Conservation (phyloP, 2,888 invertebrate genomes). For the Theristus sp. region DNA sequence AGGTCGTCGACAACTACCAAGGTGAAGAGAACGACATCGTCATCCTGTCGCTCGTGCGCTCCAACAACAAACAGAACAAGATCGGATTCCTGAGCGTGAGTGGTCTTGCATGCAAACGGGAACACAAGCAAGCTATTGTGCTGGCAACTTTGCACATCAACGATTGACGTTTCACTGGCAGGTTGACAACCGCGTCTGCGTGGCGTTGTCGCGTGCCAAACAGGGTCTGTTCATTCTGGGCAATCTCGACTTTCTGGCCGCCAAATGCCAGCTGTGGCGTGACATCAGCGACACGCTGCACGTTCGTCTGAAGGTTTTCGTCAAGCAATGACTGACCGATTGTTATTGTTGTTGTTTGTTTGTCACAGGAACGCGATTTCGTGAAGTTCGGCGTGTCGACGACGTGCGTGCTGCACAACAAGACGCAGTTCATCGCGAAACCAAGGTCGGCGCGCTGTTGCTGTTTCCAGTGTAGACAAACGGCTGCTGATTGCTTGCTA, state of each 20-base stretch:
- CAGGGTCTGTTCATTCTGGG: conserved; percentile 54
- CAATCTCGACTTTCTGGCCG: conserved; percentile 35
- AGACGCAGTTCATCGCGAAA: conserved; percentile 4
- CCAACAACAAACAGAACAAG: conserved; percentile 15
- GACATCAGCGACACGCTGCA: background rate
- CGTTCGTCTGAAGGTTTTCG: background rate
- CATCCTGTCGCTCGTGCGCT: conserved; percentile 33
- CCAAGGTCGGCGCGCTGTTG: no score
- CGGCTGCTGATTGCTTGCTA: no score
- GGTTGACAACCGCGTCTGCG: conserved; percentile 25
- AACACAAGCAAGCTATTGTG: no score
- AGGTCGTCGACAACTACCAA: conserved; percentile 58
- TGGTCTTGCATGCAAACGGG: conserved; percentile 6
- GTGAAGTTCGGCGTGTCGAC: conserved; percentile 10
- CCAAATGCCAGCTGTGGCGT: conserved; percentile 3
- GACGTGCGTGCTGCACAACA: conserved; percentile 13
- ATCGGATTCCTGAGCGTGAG: conserved; percentile 25
- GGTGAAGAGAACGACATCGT: conserved; percentile 59
- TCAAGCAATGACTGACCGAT: no score
- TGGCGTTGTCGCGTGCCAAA: conserved; percentile 48
- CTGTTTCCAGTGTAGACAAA: no score
- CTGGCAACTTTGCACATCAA: no score
- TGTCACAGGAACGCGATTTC: background rate
- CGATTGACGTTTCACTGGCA: no score
- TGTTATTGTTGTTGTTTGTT: background rate